These are phyloP conservation scores for Oeneis ivallda DNA, from an alignment of 2,888 invertebrate species.

Conservation along the genomic window DNA sequence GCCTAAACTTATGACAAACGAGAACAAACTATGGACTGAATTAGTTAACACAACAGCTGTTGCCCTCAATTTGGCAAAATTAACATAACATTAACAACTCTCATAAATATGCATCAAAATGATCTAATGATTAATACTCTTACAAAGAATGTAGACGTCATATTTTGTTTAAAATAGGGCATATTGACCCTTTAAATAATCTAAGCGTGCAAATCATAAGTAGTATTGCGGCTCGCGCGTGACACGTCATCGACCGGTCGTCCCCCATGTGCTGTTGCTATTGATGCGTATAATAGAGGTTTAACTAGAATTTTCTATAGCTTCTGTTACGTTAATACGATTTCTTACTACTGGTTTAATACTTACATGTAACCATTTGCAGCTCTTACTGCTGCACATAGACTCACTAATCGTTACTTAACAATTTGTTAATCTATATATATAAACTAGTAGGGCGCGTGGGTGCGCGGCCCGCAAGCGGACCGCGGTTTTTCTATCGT, in stretches of 20 bases:
- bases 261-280: constrained; percentile 14
- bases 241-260: constrained; percentile 15
- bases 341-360: background rate
- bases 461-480: too few species aligned
- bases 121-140: background rate
- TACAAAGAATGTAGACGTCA: background rate
- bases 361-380: background rate
- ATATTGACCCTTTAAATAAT: background rate
- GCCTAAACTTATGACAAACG: background rate
- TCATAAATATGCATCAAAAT: constrained; percentile 2
- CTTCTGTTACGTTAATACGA: constrained; percentile 5
- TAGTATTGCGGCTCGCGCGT: constrained; percentile 22
- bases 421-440: too few species aligned
- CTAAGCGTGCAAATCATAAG: constrained; percentile 23
- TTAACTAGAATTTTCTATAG: constrained; percentile 7
- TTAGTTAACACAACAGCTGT: too few species aligned
- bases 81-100: background rate
- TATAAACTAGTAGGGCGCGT: too few species aligned
- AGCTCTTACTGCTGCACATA: background rate
- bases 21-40: background rate
- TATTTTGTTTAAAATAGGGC: background rate
- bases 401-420: too few species aligned
- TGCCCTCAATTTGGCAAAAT: background rate
- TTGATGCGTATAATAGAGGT: constrained; percentile 9
- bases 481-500: too few species aligned